Base-by-base conservation (phyloP, 2,888 invertebrate species). In the Cephus pulcher region DNA sequence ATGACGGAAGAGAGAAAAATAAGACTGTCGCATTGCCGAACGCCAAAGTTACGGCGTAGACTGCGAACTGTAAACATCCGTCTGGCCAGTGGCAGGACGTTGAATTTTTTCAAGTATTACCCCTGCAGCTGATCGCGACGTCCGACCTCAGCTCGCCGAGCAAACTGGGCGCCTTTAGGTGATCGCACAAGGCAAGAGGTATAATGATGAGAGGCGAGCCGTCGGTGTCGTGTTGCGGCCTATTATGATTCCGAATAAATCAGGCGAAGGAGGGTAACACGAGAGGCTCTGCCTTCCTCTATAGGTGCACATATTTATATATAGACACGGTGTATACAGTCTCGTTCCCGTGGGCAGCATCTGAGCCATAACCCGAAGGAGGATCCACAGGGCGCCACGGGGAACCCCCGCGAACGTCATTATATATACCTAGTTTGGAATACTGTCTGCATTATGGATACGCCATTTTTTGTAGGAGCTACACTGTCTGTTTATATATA, bases 221-320 rank as follows among this genome's bases (percentile, higher is more conserved):
- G 84, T 84, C 79, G 87, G 87, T 88, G 86, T 88, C 87, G 86
- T 85, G 83, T 88, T 88, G 87, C 88, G 87, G 87, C 88, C 88
- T 88, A 88, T 88, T 87, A 87, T 89, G 88, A 88, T 88, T 88
- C 86, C 86, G 88, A 88, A 88, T 88, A 88, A 88, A 89, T 89
- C 89, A 88, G 88, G 87, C 88, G 87, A 86, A 87, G 88, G 86
- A 89, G 86, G 85, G 89, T 88, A 88, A 89, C 84, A 84, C 86
- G 88, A 89, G 86, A 88, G 82, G 82, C 80, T 79, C 84, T 84
- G 84, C 85, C 84, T 83, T 84, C 81, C 80, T 78, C 71, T 81
- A 71, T 56, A 56, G 71, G 71, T 77, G 15, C 68, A 68, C 32
- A n/a, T 77, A 33, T 34, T 30, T 74, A 74, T 32, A 34, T 74